Conservation (phyloP, 1,140 invertebrate species). For the Heliconius hewitsoni region DNA sequence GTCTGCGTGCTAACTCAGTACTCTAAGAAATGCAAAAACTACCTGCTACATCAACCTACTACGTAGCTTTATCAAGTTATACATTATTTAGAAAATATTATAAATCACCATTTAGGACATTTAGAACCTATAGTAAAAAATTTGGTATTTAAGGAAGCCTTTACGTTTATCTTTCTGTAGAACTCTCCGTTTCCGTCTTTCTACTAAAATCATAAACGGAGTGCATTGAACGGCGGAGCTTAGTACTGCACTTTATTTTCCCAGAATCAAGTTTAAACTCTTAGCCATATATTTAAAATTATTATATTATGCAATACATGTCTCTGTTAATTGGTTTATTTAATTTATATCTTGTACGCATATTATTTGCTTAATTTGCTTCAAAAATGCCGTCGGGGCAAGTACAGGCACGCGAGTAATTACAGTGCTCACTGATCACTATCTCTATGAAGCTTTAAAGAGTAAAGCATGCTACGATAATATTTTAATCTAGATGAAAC, state of each 20-base stretch:
- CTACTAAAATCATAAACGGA: too few species aligned
- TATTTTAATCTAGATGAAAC: not conserved
- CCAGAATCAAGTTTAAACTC: not conserved
- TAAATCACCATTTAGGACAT: too few species aligned
- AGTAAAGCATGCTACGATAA: not conserved
- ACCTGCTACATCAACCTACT: too few species aligned
- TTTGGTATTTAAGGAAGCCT: too few species aligned
- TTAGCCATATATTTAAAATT: too few species aligned
- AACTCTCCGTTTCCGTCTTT: too few species aligned
- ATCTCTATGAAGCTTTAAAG: constrained; percentile 8
- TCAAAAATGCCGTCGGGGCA: constrained; percentile 19
- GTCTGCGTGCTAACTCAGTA: too few species aligned
- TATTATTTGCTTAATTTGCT: not conserved
- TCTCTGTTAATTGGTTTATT: not conserved
- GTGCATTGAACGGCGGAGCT: not conserved
- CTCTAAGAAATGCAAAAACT: too few species aligned
- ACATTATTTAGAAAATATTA: too few species aligned
- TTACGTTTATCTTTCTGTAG: too few species aligned
- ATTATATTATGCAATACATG: not conserved
- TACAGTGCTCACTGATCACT: constrained; percentile 2
- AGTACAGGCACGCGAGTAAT: constrained; percentile 4
- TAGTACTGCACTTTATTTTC: not conserved
- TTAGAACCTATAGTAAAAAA: too few species aligned
- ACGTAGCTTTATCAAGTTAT: too few species aligned
- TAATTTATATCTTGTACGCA: not conserved